Percentiles rank a stretch among this genome's conserved stretches.
phyloP scores from a whole-genome alignment of 2,797 vertebrate genomes.

The Sebastes iracundus region DNA sequence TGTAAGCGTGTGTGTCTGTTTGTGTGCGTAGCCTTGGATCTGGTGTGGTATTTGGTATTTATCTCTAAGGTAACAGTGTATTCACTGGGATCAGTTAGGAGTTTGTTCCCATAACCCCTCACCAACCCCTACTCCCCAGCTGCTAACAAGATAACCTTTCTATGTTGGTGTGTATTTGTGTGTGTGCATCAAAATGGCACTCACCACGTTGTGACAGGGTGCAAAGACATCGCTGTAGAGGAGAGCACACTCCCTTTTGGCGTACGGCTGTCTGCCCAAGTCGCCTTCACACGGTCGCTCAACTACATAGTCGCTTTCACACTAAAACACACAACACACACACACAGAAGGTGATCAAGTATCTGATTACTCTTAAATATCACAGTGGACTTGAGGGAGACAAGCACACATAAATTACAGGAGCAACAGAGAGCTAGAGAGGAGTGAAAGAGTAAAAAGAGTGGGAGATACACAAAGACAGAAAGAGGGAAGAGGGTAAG shows the following conservation, averaged over 20 bases:
- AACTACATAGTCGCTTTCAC: slow-evolving; percentile 90
- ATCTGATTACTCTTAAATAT: slow-evolving; percentile 81
- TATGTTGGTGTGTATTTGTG: not conserved
- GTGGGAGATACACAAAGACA: slow-evolving; percentile 36
- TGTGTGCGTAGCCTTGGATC: not conserved
- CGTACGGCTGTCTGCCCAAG: slow-evolving; percentile 96
- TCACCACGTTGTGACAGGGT: slow-evolving; percentile 97
- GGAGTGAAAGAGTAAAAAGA: slow-evolving; percentile 28
- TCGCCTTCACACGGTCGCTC: slow-evolving; percentile 94
- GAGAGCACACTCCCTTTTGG: slow-evolving; percentile 96
- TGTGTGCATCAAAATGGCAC: slow-evolving; percentile 53
- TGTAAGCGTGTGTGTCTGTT: not conserved
- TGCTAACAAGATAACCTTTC: slow-evolving; percentile 42
- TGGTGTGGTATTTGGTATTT: slow-evolving; percentile 20
- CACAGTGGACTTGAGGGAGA: slow-evolving; percentile 63
- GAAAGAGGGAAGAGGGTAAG: slow-evolving; percentile 21
- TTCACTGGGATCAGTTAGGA: slow-evolving; percentile 46
- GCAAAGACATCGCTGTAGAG: slow-evolving; percentile 97
- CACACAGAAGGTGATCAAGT: slow-evolving; percentile 70
- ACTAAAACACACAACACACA: slow-evolving; percentile 80
- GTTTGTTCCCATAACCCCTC: slow-evolving; percentile 48
- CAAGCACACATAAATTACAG: slow-evolving; percentile 56
- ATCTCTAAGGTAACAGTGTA: slow-evolving; percentile 19
- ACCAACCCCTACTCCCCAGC: slow-evolving; percentile 28
- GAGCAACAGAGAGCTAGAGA: slow-evolving; percentile 22